Conservation (phyloP, 2,797 vertebrate species). For the Eidolon dupreanum region DNA sequence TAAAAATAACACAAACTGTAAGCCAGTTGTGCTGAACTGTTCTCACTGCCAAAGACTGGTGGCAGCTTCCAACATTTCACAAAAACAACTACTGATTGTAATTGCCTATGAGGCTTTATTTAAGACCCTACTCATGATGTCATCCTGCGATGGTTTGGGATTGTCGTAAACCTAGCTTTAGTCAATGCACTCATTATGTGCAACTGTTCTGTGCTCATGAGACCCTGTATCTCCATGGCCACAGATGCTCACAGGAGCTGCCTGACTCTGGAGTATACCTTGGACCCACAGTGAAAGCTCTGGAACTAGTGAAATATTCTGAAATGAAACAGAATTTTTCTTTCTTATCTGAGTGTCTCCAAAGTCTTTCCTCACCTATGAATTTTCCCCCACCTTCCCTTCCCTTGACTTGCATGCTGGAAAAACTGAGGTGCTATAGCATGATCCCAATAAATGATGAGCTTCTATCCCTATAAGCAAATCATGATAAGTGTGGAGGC, state of each 20-base stretch:
- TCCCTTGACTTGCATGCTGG: background rate
- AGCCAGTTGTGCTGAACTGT: background rate
- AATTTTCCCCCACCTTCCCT: background rate
- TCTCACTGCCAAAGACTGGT: background rate
- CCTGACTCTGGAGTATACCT: background rate
- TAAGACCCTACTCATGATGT: background rate
- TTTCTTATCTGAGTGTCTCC: background rate
- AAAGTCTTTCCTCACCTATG: background rate
- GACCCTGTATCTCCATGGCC: background rate
- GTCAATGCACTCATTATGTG: background rate
- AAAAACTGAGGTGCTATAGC: background rate
- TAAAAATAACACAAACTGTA: conserved; percentile 1
- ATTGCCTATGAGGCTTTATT: background rate
- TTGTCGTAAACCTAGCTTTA: background rate
- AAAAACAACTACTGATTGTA: background rate
- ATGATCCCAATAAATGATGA: background rate
- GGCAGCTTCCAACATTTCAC: background rate
- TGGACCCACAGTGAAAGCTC: background rate
- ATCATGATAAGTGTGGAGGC: background rate
- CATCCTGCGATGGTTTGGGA: background rate
- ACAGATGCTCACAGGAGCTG: background rate
- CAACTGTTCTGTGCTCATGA: background rate
- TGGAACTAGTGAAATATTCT: background rate
- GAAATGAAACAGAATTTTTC: background rate
- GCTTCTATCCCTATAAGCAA: background rate